Percentiles rank a stretch among this genome's conserved stretches.
Evolutionary conservation across 2,888 invertebrate genomes (phyloP).

Genomic region (Nomada hirtipes): DNA sequence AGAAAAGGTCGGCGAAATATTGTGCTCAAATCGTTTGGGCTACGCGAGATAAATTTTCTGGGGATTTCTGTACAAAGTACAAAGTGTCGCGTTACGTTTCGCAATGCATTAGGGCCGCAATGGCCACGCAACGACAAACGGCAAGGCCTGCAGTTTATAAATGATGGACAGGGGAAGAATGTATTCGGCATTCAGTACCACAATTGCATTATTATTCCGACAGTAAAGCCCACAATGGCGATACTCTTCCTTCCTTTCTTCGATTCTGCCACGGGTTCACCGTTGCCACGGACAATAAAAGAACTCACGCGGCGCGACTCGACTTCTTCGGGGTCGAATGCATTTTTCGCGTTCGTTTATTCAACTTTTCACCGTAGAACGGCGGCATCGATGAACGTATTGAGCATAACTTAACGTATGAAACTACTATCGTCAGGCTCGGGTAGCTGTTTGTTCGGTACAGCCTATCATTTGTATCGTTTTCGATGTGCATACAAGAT

Average conservation of each 20-base stretch:
- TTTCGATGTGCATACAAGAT: too few relatives aligned
- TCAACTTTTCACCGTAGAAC: slow-evolving; percentile 43
- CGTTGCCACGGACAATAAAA: slow-evolving; percentile 55
- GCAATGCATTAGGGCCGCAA: slow-evolving; percentile 30
- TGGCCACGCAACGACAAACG: slow-evolving; percentile 11
- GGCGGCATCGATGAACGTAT: slow-evolving; percentile 24
- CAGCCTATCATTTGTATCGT: too few relatives aligned
- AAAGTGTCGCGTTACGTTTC: not conserved
- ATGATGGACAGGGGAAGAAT: slow-evolving; percentile 46
- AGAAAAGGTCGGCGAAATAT: not conserved
- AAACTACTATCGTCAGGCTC: not conserved
- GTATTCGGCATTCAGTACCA: slow-evolving; percentile 60
- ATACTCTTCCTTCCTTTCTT: slow-evolving; percentile 69
- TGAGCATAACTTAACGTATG: slow-evolving; percentile 10
- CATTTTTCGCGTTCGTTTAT: slow-evolving; percentile 20
- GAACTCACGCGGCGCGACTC: slow-evolving; percentile 53
- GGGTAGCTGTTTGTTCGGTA: slow-evolving; percentile 17
- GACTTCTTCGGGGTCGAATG: slow-evolving; percentile 12
- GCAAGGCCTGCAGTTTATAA: slow-evolving; percentile 34
- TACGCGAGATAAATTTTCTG: not conserved
- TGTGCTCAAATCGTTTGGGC: not conserved
- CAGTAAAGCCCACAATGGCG: slow-evolving; percentile 57
- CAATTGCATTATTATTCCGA: slow-evolving; percentile 72
- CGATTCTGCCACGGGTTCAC: slow-evolving; percentile 54
- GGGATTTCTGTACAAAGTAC: not conserved